phyloP scores from a whole-genome alignment of 2,888 invertebrate genomes.

The Maniola hyperantus region DNA sequence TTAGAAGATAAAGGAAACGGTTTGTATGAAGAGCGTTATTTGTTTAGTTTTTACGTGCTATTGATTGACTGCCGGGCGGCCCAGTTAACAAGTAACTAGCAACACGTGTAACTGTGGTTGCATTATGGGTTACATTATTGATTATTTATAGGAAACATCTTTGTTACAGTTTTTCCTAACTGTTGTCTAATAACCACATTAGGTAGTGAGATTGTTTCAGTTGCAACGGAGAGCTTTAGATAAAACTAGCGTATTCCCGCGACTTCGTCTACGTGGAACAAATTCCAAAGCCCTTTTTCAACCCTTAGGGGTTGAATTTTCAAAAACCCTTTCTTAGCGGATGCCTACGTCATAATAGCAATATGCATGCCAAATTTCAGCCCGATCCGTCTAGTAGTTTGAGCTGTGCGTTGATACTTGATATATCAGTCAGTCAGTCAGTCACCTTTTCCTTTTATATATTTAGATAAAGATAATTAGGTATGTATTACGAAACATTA shows the following conservation, averaged over 20 bases:
- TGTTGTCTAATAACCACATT: background rate
- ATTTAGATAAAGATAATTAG: too few relatives aligned
- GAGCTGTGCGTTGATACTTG: too few relatives aligned
- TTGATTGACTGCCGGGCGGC: conserved; percentile 68
- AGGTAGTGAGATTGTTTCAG: background rate
- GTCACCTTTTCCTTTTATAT: too few relatives aligned
- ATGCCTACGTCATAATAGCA: too few relatives aligned
- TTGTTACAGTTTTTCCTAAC: conserved; percentile 22
- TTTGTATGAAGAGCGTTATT: conserved; percentile 41
- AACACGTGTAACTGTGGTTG: conserved; percentile 57
- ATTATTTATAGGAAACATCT: conserved; percentile 28
- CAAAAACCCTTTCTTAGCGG: too few relatives aligned
- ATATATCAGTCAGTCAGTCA: too few relatives aligned
- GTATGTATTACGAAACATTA: background rate
- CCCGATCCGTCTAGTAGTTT: too few relatives aligned
- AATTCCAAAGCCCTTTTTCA: too few relatives aligned
- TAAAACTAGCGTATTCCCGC: too few relatives aligned
- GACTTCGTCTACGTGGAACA: too few relatives aligned
- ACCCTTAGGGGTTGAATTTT: too few relatives aligned
- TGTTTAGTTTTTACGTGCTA: conserved; percentile 65
- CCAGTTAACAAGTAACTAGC: conserved; percentile 53
- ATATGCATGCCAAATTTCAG: too few relatives aligned
- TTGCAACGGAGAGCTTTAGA: background rate
- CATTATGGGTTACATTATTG: conserved; percentile 15
- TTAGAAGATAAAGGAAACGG: conserved; percentile 29